These are phyloP conservation scores for Pempheris klunzingeri DNA, from an alignment of 2,797 vertebrate species.

Conservation along the genomic window DNA sequence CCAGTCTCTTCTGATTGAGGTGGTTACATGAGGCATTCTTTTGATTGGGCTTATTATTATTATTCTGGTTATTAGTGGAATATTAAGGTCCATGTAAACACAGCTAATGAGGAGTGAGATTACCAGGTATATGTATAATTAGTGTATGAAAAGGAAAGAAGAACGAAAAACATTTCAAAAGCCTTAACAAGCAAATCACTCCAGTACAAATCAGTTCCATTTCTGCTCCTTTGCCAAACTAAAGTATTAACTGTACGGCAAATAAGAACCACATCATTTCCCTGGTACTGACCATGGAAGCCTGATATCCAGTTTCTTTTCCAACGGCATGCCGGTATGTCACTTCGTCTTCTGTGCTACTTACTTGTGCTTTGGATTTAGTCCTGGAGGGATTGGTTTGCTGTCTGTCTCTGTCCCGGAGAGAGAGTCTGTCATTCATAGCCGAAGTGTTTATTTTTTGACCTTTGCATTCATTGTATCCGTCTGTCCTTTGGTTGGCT, in stretches of 20 bases:
- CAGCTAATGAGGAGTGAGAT: conserved; percentile 2
- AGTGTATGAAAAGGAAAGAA: background rate
- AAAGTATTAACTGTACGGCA: conserved; percentile 16
- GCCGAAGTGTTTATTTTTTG: conserved; percentile 79
- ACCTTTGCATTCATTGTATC: conserved; percentile 78
- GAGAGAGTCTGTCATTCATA: conserved; percentile 70
- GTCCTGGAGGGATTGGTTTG: conserved; percentile 37
- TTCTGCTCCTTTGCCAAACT: background rate
- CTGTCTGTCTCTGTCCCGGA: conserved; percentile 45
- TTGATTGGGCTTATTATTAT: no score
- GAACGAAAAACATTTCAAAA: conserved; percentile 6
- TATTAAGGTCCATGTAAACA: no score
- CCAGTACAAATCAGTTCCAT: conserved; percentile 15
- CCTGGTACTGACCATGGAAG: conserved; percentile 13
- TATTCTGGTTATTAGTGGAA: no score
- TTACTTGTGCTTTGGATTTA: conserved; percentile 37
- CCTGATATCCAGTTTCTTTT: conserved; percentile 13
- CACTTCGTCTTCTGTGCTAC: conserved; percentile 20
- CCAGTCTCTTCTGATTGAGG: no score
- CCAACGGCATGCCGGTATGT: conserved; percentile 17
- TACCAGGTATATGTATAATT: background rate
- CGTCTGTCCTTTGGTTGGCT: conserved; percentile 71
- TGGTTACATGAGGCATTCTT: no score
- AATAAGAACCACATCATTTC: conserved; percentile 14
- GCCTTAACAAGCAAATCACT: conserved; percentile 8